Evolutionary conservation across 2,888 invertebrate species (phyloP).

Genomic region (Stenotaenia linearis): DNA sequence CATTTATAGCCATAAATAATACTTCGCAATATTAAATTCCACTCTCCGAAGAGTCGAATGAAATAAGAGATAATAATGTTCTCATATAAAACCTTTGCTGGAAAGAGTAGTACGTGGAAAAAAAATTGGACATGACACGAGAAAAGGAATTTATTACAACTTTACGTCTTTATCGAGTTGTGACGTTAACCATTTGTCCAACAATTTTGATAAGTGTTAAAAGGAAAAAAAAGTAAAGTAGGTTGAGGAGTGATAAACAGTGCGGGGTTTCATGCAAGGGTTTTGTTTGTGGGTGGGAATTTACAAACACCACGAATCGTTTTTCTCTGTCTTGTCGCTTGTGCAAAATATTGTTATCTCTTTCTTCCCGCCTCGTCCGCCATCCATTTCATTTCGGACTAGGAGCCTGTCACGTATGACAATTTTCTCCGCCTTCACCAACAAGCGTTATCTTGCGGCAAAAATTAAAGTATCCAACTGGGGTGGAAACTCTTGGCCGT

Average conservation of each 20-base stretch:
- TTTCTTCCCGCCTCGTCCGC: conserved; percentile 26
- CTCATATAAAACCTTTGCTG: conserved; percentile 11
- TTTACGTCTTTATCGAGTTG: conserved; percentile 12
- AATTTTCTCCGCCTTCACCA: conserved; percentile 24
- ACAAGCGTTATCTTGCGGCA: conserved; percentile 26
- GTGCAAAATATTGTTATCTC: conserved; percentile 24
- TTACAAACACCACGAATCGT: conserved; percentile 26
- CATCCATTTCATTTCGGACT: conserved; percentile 21
- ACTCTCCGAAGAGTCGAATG: neutral
- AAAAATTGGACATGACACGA: conserved; percentile 15
- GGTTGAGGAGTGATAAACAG: neutral
- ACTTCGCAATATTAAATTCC: conserved; percentile 19
- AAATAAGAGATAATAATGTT: conserved; percentile 6
- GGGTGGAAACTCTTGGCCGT: conserved; percentile 19
- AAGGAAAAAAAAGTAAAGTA: neutral
- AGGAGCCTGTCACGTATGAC: conserved; percentile 16
- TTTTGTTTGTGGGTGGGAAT: conserved; percentile 26
- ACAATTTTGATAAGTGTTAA: conserved; percentile 26
- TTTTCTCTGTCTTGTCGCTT: conserved; percentile 24
- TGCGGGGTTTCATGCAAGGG: conserved; percentile 9
- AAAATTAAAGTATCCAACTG: conserved; percentile 29
- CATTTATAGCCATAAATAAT: conserved; percentile 8
- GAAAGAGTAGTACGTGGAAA: neutral
- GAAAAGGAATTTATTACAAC: conserved; percentile 4
- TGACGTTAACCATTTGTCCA: conserved; percentile 12